phyloP scores from a whole-genome alignment of 1,140 invertebrate genomes.

The Euura saliciscinereae region DNA sequence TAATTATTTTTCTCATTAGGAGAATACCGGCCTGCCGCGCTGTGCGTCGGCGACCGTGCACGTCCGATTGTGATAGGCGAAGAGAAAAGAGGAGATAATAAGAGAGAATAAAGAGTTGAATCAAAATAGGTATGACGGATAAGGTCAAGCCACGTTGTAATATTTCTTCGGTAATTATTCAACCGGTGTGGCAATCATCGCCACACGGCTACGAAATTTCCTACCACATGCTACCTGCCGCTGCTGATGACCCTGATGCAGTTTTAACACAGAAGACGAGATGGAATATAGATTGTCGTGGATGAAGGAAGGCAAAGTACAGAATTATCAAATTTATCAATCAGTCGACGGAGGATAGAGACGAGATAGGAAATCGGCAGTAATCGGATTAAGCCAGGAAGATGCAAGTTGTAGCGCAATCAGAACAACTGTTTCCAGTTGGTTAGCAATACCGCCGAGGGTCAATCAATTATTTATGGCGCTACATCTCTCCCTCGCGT shows the following conservation, averaged over 20 bases:
- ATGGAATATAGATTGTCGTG: too few relatives aligned
- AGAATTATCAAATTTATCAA: too few relatives aligned
- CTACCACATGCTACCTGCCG: neutral
- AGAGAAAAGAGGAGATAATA: neutral
- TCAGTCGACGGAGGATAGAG: too few relatives aligned
- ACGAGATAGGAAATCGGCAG: neutral
- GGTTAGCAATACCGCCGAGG: neutral
- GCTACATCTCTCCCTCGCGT: neutral
- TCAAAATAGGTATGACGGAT: conserved; percentile 7
- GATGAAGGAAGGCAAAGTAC: too few relatives aligned
- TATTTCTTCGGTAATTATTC: conserved; percentile 6
- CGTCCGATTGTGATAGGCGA: too few relatives aligned
- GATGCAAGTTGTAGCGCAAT: neutral
- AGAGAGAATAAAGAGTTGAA: neutral
- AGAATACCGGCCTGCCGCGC: neutral
- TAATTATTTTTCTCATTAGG: neutral
- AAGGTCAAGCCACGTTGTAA: conserved; percentile 1
- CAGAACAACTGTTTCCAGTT: neutral
- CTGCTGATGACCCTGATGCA: too few relatives aligned
- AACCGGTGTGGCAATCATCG: neutral
- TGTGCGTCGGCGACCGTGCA: too few relatives aligned
- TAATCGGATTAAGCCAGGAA: neutral
- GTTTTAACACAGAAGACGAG: too few relatives aligned
- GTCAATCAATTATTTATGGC: neutral
- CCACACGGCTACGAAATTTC: neutral